phyloP scores from a whole-genome alignment of 1,140 invertebrate species.

The Drosophila varians region DNA sequence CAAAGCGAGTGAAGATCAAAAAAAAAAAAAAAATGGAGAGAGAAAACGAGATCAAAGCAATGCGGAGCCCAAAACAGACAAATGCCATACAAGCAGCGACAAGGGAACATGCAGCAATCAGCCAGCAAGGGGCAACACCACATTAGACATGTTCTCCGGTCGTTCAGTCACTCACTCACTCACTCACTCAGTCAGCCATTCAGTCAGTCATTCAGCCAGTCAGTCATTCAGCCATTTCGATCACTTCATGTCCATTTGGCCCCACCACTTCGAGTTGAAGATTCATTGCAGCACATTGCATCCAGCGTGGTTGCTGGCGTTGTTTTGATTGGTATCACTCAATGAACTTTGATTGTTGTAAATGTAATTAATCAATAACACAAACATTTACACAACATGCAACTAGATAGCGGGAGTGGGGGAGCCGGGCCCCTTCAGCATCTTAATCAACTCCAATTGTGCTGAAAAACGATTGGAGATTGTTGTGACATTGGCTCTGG shows the following conservation, averaged over 20 bases:
- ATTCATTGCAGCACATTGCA: slow-evolving; percentile 64
- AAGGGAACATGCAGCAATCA: slow-evolving; percentile 69
- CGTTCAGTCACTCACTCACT: slow-evolving; percentile 42
- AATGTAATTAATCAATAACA: slow-evolving; percentile 82
- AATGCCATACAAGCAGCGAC: slow-evolving; percentile 72
- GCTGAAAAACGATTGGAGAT: slow-evolving; percentile 29
- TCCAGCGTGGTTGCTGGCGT: slow-evolving; percentile 30
- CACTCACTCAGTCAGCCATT: slow-evolving; percentile 30
- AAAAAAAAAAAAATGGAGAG: slow-evolving; percentile 33
- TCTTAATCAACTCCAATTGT: slow-evolving; percentile 66
- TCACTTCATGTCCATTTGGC: slow-evolving; percentile 29
- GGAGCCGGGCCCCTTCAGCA: slow-evolving; percentile 19
- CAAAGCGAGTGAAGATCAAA: slow-evolving; percentile 81
- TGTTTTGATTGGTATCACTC: slow-evolving; percentile 78
- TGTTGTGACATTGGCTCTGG: slow-evolving; percentile 36
- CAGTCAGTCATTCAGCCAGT: slow-evolving; percentile 31
- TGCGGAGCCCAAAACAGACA: slow-evolving; percentile 72
- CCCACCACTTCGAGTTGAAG: slow-evolving; percentile 46
- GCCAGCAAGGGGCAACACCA: slow-evolving; percentile 23
- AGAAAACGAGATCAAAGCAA: slow-evolving; percentile 73
- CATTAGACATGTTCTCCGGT: slow-evolving; percentile 72
- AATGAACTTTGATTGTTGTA: slow-evolving; percentile 80
- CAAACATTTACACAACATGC: slow-evolving; percentile 69
- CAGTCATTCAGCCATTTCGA: slow-evolving; percentile 33
- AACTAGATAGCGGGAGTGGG: slow-evolving; percentile 3